Conservation (phyloP, 2,113 vertebrate species). For the Chamaea fasciata region DNA sequence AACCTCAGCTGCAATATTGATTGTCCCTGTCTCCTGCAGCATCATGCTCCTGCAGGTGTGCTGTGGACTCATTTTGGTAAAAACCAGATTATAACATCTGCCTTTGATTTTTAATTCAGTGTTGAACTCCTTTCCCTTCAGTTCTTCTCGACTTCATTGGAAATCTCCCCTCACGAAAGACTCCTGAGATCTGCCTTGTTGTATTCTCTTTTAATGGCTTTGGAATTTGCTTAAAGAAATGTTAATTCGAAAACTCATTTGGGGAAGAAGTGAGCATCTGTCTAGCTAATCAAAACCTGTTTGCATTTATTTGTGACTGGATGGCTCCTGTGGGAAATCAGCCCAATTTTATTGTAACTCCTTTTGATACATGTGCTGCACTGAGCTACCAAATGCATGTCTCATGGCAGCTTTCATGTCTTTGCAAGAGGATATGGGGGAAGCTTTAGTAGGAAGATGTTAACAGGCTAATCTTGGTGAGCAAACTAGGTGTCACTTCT, state of each 20-base stretch:
- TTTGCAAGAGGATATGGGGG: slow-evolving; percentile 63
- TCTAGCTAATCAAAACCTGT: slow-evolving; percentile 29
- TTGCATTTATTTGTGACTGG: slow-evolving; percentile 37
- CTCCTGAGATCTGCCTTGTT: neutral
- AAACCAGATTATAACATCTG: neutral
- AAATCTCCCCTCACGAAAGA: neutral
- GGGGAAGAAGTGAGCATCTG: slow-evolving; percentile 19
- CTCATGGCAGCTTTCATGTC: slow-evolving; percentile 61
- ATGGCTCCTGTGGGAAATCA: slow-evolving; percentile 55
- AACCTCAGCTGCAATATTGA: neutral
- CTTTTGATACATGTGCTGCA: slow-evolving; percentile 32
- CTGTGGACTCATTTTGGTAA: neutral
- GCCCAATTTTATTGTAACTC: slow-evolving; percentile 54
- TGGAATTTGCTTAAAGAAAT: slow-evolving; percentile 41
- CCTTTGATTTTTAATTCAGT: neutral
- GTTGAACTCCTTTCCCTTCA: neutral
- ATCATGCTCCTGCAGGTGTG: rapidly evolving
- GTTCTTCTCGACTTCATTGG: neutral
- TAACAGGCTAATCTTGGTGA: slow-evolving; percentile 53
- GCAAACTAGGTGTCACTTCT: slow-evolving; percentile 60
- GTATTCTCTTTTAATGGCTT: neutral
- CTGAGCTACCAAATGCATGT: slow-evolving; percentile 4
- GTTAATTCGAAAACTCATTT: slow-evolving; percentile 22
- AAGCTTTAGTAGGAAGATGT: slow-evolving; percentile 63
- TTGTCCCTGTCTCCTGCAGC: neutral